phyloP scores from a whole-genome alignment of 2,888 invertebrate genomes.

The Phlogophora meticulosa region DNA sequence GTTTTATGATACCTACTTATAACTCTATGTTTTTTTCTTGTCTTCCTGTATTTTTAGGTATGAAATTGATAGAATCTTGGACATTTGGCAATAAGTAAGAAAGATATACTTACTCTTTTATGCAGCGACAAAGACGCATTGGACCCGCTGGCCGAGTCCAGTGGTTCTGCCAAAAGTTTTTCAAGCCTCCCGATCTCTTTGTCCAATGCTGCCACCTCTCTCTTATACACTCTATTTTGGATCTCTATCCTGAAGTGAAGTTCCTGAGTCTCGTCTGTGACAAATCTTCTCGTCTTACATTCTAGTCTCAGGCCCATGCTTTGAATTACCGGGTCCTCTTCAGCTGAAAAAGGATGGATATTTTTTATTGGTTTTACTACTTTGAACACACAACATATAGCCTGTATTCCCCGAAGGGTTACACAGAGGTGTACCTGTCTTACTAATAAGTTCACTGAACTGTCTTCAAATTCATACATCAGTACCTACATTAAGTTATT shows the following conservation, averaged over 20 bases:
- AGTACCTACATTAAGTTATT: too few species aligned
- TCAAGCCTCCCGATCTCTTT: slow-evolving; percentile 95
- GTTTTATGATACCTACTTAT: neutral
- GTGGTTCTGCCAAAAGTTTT: slow-evolving; percentile 92
- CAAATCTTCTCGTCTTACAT: slow-evolving; percentile 96
- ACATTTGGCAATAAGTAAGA: too few species aligned
- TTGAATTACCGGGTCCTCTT: slow-evolving; percentile 95
- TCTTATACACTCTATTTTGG: slow-evolving; percentile 96
- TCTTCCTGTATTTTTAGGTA: neutral
- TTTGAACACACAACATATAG: too few species aligned
- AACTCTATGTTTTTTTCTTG: neutral
- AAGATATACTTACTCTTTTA: slow-evolving; percentile 74
- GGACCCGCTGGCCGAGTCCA: slow-evolving; percentile 87
- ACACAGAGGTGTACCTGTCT: too few species aligned
- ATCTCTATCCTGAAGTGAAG: slow-evolving; percentile 96
- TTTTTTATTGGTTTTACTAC: neutral
- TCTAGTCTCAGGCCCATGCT: slow-evolving; percentile 97
- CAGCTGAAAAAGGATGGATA: slow-evolving; percentile 83
- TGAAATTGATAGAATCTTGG: too few species aligned
- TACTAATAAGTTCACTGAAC: too few species aligned
- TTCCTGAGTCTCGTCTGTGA: slow-evolving; percentile 96
- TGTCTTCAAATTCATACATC: too few species aligned
- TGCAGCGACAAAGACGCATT: slow-evolving; percentile 86
- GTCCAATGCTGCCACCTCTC: slow-evolving; percentile 95
- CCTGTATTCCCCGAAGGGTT: too few species aligned